Percentiles rank a stretch among this genome's conserved stretches.
Evolutionary conservation across 2,797 vertebrate species (phyloP).

Genomic region (Babyrousa celebensis): DNA sequence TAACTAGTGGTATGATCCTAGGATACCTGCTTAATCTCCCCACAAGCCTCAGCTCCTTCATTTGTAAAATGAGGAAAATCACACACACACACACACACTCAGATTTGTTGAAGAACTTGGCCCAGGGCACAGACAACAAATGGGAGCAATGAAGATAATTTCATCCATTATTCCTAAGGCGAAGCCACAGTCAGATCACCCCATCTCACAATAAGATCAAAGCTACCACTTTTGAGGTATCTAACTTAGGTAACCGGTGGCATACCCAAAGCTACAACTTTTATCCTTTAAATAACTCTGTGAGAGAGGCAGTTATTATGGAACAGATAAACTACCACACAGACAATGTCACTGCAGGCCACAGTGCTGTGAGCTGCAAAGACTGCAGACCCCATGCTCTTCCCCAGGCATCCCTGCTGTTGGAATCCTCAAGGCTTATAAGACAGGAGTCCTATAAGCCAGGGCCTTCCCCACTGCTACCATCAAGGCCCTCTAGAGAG

Average conservation of each 20-base stretch:
- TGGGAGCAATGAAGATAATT: not conserved
- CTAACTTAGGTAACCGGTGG: not conserved
- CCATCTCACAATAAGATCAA: not conserved
- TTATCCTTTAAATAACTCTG: not conserved
- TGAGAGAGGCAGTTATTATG: not conserved
- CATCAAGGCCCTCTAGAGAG: not conserved
- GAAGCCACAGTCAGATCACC: not conserved
- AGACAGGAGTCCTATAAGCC: not conserved
- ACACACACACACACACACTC: not conserved
- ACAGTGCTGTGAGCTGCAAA: not conserved
- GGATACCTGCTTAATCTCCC: not conserved
- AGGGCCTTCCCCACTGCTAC: not conserved
- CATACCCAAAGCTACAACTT: not conserved
- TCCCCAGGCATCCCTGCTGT: not conserved
- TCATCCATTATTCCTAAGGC: not conserved
- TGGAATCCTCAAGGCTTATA: not conserved
- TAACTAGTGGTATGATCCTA: not conserved
- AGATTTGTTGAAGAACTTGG: not conserved
- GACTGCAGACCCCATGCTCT: not conserved
- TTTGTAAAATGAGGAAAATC: not conserved
- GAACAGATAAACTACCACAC: constrained; percentile 67
- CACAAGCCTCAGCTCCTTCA: not conserved
- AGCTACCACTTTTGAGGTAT: not conserved
- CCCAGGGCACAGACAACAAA: not conserved
- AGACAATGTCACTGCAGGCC: constrained; percentile 20